Evolutionary conservation across 2,888 invertebrate species (phyloP).

Genomic region (Lycocerus yunnanus): DNA sequence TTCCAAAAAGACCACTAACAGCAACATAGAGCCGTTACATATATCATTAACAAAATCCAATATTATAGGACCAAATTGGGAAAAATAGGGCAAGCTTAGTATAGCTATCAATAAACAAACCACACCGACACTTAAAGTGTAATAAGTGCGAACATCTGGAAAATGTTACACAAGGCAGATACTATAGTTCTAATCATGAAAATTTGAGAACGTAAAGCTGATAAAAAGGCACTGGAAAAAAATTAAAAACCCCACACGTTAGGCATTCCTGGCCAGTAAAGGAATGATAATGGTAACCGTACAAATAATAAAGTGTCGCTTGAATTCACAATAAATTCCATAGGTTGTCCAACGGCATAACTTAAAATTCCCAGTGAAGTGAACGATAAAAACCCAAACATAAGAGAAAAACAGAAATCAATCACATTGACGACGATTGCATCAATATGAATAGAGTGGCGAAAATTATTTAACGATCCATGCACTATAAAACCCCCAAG

Average conservation of each 20-base stretch:
- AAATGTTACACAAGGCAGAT: not conserved
- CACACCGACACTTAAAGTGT: not conserved
- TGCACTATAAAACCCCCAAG: conserved; percentile 18
- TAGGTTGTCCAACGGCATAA: not conserved
- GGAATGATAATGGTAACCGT: conserved; percentile 3
- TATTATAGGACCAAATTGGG: not conserved
- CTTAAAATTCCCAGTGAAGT: conserved; percentile 11
- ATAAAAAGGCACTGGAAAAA: conserved; percentile 6
- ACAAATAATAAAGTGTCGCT: not conserved
- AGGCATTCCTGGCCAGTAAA: conserved; percentile 5
- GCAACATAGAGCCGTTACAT: not conserved
- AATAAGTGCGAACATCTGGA: not conserved
- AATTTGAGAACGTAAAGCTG: conserved; percentile 5
- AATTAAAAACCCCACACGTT: conserved; percentile 8
- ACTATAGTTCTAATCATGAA: not conserved
- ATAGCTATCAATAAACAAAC: not conserved
- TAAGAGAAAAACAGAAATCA: not conserved
- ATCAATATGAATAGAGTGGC: conserved; percentile 18
- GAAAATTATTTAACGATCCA: conserved; percentile 14
- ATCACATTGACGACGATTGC: conserved; percentile 10
- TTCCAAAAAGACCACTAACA: conserved; percentile 6
- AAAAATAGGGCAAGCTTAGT: conserved; percentile 1
- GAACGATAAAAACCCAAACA: conserved; percentile 4
- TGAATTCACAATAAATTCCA: not conserved
- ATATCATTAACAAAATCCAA: not conserved